Base-by-base conservation (phyloP, 2,888 invertebrate species). In the Noctua pronuba region DNA sequence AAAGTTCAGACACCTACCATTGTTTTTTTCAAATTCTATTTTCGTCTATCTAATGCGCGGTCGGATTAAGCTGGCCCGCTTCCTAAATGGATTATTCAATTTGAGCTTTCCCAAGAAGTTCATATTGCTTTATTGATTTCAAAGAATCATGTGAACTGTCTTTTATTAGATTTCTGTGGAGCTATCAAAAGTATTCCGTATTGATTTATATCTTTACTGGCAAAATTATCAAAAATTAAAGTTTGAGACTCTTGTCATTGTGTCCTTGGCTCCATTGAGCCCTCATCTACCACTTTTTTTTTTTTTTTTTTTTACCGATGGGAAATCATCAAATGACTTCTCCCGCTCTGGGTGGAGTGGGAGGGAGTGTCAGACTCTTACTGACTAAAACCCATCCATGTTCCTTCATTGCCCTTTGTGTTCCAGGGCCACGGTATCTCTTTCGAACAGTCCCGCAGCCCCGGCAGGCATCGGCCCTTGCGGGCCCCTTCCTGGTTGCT, bases 1-100 rank as follows among this genome's bases (percentile, higher is more conserved):
- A 21, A 35, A n/a, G 35, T 44, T 31, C n/a, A n/a, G 31, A 35
- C 21, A 35, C 21, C 28, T 24, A 4, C 11, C 7, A 38, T 16
- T 2, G n/a, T 41, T 38, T 44, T 58, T 58, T 73, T 35, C 5
- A 10, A 24, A 7, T 58, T 58, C 7, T 74, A 44, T 28, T 74
- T 58, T 74, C 7, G 35, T 73, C 21, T 55, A 21, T 24, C 0
- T 31, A 58, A 46, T 38, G 24, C 67, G 38, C 28, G 28, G 11
- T 38, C 24, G 21, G 31, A 38, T 68, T 21, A 68, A 38, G 31
- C 58, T 58, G 46, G 46, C 5, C 38, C 28, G 44, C 28, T 31
- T 31, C 18, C 24, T 28, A 31, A 79, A 66, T 46, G 1, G 24
- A 55, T 55, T 28, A 69, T n/a, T 79, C 44, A 46, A 38, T 58